phyloP scores from a whole-genome alignment of 2,888 invertebrate species.

The Bombyx huttoni region DNA sequence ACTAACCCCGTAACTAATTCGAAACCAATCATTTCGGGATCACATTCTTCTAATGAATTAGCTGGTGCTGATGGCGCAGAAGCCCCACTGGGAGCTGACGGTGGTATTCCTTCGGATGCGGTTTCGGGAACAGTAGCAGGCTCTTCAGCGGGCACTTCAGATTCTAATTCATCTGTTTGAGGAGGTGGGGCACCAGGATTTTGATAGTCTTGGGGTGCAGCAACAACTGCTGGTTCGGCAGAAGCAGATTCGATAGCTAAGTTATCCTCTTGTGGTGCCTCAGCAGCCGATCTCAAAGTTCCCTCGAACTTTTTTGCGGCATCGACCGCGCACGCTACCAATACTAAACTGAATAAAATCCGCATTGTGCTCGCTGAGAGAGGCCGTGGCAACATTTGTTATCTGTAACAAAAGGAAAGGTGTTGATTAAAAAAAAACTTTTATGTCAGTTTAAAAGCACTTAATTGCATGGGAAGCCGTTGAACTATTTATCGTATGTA shows the following conservation, averaged over 20 bases:
- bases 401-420: slow-evolving; percentile 61
- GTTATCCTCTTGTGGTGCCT: slow-evolving; percentile 64
- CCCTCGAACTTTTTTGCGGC: slow-evolving; percentile 65
- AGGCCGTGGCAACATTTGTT: slow-evolving; percentile 59
- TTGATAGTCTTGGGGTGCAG: slow-evolving; percentile 56
- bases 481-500: slow-evolving; percentile 27
- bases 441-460: slow-evolving; percentile 31
- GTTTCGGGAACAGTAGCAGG: slow-evolving; percentile 53
- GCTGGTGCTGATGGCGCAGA: slow-evolving; percentile 70
- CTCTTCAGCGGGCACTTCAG: slow-evolving; percentile 16
- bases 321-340: slow-evolving; percentile 55
- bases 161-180: slow-evolving; percentile 15
- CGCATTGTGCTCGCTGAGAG: slow-evolving; percentile 52
- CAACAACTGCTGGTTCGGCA: slow-evolving; percentile 55
- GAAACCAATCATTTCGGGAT: slow-evolving; percentile 90
- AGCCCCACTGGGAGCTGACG: slow-evolving; percentile 61
- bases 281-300: slow-evolving; percentile 58
- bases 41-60: slow-evolving; percentile 81
- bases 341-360: slow-evolving; percentile 55
- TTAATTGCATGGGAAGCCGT: slow-evolving; percentile 40
- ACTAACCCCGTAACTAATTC: slow-evolving; percentile 89
- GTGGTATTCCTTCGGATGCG: slow-evolving; percentile 55
- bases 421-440: slow-evolving; percentile 32
- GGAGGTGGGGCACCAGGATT: slow-evolving; percentile 53
- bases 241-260: slow-evolving; percentile 57